These are phyloP conservation scores for Machimus atricapillus DNA, from an alignment of 2,888 invertebrate species.

Conservation along the genomic window DNA sequence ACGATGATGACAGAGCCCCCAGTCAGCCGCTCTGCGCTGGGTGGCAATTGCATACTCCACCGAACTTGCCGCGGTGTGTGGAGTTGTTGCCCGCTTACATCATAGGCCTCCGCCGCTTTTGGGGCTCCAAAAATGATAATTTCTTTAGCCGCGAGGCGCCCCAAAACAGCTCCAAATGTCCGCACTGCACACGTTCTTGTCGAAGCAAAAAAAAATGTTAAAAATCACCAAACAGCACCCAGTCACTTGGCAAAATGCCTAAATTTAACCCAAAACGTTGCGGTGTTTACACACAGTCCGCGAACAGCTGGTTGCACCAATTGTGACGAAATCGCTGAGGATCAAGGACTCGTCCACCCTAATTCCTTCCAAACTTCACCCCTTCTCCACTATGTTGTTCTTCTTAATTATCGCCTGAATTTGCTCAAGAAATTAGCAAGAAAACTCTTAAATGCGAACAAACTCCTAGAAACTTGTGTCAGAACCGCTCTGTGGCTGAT, in stretches of 20 bases:
- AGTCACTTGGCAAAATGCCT: neutral
- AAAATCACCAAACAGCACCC: neutral
- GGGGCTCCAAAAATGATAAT: neutral
- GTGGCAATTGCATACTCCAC: neutral
- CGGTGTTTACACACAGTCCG: neutral
- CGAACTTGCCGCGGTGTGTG: neutral
- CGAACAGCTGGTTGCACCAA: slow-evolving; percentile 23
- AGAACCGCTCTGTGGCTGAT: neutral
- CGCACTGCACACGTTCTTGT: neutral
- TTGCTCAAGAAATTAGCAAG: neutral
- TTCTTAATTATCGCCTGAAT: neutral
- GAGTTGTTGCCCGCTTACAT: slow-evolving; percentile 12
- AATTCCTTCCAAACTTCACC: neutral
- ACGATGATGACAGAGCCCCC: neutral
- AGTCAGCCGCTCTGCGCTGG: neutral
- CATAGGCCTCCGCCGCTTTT: neutral
- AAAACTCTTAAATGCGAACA: neutral
- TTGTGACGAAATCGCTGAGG: neutral
- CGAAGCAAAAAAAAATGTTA: neutral
- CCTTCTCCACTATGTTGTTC: neutral
- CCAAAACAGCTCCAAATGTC: neutral
- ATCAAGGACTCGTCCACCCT: neutral
- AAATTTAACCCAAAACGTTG: neutral
- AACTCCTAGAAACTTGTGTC: neutral
- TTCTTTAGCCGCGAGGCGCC: neutral